Base-by-base conservation (phyloP, 2,113 vertebrate genomes). In the Xenopus borealis region DNA sequence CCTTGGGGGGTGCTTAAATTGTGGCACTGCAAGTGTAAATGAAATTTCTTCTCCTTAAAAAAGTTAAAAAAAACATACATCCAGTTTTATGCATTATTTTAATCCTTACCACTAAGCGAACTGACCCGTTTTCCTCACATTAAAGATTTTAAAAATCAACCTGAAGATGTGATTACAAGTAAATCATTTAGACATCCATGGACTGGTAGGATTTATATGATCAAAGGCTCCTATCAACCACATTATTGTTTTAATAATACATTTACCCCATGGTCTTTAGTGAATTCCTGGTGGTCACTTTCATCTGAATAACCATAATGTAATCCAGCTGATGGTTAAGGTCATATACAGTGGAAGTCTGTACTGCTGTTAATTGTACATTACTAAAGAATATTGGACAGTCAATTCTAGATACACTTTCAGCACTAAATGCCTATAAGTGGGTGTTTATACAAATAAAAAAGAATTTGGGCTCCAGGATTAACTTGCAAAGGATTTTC, bases 231-330 rank as follows among this genome's bases (percentile, higher is more conserved):
- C 12, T 55, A 55, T 55, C 53, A 55, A 55, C 53, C 9, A 18
- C 53, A n/a, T 9, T n/a, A 55, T 55, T 55, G 53, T n/a, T 55
- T n/a, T n/a, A n/a, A 55, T 55, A 55, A 55, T 55, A 55, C 0
- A 55, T 55, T 55, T 55, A 55, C 47, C 53, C 17, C 53, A 55
- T 55, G 17, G 53, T 55, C 53, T 55, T 55, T n/a, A 55, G 14
- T 55, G 53, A 55, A 55, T 55, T 55, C 53, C 53, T 55, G 53
- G 53, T 55, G 53, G 53, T 55, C 53, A 55, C 53, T 55, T 55
- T 55, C 14, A 55, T 55, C 53, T 55, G 17, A 55, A 55, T 18
- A 55, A 55, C 6, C 53, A n/a, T 55, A 55, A 55, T 55, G 53
- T n/a, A 14, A 55, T 16, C 53, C 53, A 55, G 14, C 14, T 55